Evolutionary conservation across 2,113 vertebrate genomes (phyloP), one percentile per base, ranked within the genome.

Genomic region (Trochalopteron elliotii): DNA sequence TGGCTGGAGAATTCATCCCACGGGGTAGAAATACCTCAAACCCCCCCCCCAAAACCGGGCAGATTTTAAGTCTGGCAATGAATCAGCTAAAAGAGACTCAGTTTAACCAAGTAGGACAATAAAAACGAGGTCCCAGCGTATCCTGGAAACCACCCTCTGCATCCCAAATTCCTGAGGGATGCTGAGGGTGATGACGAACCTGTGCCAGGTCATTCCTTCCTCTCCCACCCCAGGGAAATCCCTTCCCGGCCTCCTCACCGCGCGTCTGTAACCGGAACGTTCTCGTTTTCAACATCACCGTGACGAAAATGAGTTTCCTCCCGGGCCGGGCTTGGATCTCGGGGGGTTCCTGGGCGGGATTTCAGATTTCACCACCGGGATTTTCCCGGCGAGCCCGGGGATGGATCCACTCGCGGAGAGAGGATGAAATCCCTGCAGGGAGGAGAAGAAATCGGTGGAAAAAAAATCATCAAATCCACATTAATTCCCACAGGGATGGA

Each of bases 1-100:
- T 0, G 4, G 9, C 44, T 27, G 16, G 39, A 33, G 31, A 42
- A 18, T 3, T 0, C 0, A 0, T 40, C 31, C 35, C 56, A 1
- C 6, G 22, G 10, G 52, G 2, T 30, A 44, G 60, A 35, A 15
- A 15, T 8, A 42, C 24, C 47, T 49, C 14, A 30, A 53, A 52
- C 30, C 9, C 10, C 52, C 52, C 10, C 30, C 12, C n/a, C n/a
- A 27, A 65, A 45, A 3, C 31, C 47, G 0, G 0, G 15, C 5
- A 33, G 4, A 12, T 25, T 39, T 22, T 5, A 13, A 10, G 5
- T 21, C 12, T 0, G 11, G 2, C 30, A 14, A 7, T 10, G 12
- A 28, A 40, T 2, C 7, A 31, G 6, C 4, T 7, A 55, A 30
- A 49, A 11, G 21, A 44, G 7, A 12, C 14, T 57, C 53, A 0